Conservation (phyloP, 2,797 vertebrate genomes). For the Labeo calbasu region DNA sequence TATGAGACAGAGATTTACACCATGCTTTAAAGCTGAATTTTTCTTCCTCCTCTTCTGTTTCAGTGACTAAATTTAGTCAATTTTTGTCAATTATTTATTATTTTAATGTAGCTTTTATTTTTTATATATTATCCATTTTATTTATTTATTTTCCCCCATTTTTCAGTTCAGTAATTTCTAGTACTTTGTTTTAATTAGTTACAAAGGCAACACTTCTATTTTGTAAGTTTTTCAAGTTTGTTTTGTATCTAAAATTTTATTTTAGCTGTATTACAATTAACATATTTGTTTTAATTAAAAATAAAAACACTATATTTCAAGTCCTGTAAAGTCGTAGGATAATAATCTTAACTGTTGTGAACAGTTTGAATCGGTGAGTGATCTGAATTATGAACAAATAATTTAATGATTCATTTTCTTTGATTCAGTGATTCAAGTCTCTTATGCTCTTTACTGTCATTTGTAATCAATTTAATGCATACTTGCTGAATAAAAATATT, state of each 20-base stretch:
- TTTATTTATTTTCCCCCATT: neutral
- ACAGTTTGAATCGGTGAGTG: neutral
- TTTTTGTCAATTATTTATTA: neutral
- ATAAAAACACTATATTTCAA: neutral
- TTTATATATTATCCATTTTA: neutral
- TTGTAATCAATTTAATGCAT: too few species aligned
- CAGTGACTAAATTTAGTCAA: neutral
- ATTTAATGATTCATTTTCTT: too few species aligned
- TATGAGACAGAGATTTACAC: conserved; percentile 6
- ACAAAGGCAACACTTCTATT: neutral
- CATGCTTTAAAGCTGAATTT: neutral
- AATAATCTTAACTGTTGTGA: neutral
- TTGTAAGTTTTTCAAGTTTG: neutral
- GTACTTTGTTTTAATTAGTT: neutral
- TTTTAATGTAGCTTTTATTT: neutral
- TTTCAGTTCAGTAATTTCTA: neutral
- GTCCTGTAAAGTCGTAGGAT: neutral
- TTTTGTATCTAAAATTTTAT: neutral
- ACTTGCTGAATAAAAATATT: too few species aligned
- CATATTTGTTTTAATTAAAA: neutral
- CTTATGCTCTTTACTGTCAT: too few species aligned
- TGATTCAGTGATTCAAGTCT: too few species aligned
- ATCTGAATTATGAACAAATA: neutral
- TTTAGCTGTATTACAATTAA: neutral
- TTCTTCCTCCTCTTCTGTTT: neutral